Conservation (phyloP, 1,140 invertebrate species). For the Belonocnema kinseyi region DNA sequence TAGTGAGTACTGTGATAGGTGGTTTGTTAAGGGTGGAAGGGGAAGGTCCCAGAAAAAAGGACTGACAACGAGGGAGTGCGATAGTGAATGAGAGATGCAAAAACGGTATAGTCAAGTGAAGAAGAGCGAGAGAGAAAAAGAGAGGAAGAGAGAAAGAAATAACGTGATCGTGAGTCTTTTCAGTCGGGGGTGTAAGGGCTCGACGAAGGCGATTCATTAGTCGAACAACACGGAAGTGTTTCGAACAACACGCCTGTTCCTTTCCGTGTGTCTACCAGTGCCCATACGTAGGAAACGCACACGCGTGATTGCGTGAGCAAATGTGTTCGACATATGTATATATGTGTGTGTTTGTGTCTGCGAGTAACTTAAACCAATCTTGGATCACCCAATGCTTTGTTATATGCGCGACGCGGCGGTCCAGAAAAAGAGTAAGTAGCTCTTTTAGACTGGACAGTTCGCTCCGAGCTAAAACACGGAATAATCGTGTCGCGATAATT, state of each 20-base stretch:
- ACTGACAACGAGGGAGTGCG: neutral
- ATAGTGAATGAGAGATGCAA: conserved; percentile 12
- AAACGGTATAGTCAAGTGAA: neutral
- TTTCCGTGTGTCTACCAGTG: conserved; percentile 42
- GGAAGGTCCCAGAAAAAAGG: neutral
- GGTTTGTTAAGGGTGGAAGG: neutral
- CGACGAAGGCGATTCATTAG: conserved; percentile 73
- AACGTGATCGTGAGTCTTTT: conserved; percentile 46
- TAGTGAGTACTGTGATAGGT: neutral
- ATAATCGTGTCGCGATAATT: conserved; percentile 57
- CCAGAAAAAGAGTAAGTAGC: conserved; percentile 17
- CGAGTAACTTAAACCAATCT: conserved; percentile 7
- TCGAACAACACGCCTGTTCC: conserved; percentile 48
- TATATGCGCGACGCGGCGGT: conserved; percentile 54
- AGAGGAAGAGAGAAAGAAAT: conserved; percentile 39
- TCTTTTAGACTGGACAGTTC: conserved; percentile 19
- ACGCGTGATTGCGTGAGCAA: neutral
- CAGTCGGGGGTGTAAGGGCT: conserved; percentile 55
- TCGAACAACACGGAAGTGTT: conserved; percentile 74
- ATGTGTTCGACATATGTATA: neutral
- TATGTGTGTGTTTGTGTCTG: neutral
- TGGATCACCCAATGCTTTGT: conserved; percentile 10
- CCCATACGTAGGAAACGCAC: conserved; percentile 3
- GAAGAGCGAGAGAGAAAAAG: conserved; percentile 11
- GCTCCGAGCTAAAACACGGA: conserved; percentile 46